These are phyloP conservation scores for Sterrhoptilus dennistouni DNA, from an alignment of 2,113 vertebrate species.

Conservation along the genomic window DNA sequence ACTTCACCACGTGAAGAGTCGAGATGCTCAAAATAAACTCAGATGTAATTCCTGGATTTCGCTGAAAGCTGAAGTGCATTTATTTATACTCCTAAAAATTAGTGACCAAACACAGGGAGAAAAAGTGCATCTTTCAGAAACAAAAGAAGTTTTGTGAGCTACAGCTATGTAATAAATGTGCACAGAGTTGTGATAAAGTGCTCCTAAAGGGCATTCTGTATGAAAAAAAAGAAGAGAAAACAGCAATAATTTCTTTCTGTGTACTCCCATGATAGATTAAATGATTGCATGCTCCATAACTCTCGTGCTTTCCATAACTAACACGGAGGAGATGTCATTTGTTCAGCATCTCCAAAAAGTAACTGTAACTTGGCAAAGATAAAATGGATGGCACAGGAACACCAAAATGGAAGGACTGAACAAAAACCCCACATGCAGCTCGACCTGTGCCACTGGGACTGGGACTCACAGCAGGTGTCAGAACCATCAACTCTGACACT, in stretches of 20 bases:
- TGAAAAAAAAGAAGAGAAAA: background rate
- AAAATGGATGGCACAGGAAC: background rate
- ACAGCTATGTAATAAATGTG: background rate
- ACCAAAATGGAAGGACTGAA: background rate
- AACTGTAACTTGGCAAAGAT: background rate
- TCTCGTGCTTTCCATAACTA: background rate
- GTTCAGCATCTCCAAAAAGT: background rate
- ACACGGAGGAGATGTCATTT: background rate
- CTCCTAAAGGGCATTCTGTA: background rate
- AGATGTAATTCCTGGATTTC: background rate
- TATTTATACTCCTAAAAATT: background rate
- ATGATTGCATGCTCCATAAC: background rate
- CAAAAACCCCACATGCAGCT: background rate
- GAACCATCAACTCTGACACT: background rate
- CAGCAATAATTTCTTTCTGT: background rate
- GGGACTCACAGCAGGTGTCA: background rate
- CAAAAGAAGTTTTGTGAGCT: background rate
- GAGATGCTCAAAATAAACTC: background rate
- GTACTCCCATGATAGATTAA: background rate
- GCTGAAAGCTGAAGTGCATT: background rate
- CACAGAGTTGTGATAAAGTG: background rate
- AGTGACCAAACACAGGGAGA: background rate
- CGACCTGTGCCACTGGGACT: background rate
- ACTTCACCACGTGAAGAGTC: accelerated
- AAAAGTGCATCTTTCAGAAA: background rate